These are phyloP conservation scores for Lydus trimaculatus DNA, from an alignment of 2,888 invertebrate species.

Conservation along the genomic window DNA sequence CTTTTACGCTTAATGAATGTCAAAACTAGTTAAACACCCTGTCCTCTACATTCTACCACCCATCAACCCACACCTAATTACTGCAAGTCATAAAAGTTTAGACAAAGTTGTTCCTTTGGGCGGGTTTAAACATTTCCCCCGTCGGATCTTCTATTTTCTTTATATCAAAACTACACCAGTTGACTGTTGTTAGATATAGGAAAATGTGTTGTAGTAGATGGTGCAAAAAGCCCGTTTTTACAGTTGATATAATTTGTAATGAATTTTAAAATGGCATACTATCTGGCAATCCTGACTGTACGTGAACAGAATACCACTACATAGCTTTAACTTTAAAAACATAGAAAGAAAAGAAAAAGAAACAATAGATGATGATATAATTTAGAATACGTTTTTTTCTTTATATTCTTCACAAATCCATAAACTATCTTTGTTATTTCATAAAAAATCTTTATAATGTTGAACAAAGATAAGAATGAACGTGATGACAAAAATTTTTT, in stretches of 20 bases:
- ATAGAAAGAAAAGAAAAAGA: constrained; percentile 4
- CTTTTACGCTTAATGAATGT: constrained; percentile 15
- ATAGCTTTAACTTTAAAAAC: constrained; percentile 44
- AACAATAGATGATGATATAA: neutral
- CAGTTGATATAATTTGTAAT: constrained; percentile 61
- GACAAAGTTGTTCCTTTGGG: constrained; percentile 16
- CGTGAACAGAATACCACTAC: constrained; percentile 57
- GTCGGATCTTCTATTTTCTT: constrained; percentile 7
- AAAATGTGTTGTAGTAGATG: constrained; percentile 18
- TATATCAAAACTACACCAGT: neutral
- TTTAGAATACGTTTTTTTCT: neutral
- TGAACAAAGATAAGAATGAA: neutral
- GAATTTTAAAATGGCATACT: constrained; percentile 60
- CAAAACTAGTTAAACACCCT: constrained; percentile 31
- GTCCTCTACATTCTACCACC: neutral
- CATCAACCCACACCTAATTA: constrained; percentile 25
- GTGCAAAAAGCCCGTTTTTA: constrained; percentile 55
- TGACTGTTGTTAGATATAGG: constrained; percentile 18
- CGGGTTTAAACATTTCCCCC: constrained; percentile 22
- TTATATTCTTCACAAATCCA: neutral
- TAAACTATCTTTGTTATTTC: neutral
- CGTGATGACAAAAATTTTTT: neutral
- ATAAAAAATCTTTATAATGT: neutral
- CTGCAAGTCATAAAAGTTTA: constrained; percentile 21
- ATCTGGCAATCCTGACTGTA: constrained; percentile 58